Evolutionary conservation across 2,888 invertebrate species (phyloP).

Genomic region (Embidobia sp.): DNA sequence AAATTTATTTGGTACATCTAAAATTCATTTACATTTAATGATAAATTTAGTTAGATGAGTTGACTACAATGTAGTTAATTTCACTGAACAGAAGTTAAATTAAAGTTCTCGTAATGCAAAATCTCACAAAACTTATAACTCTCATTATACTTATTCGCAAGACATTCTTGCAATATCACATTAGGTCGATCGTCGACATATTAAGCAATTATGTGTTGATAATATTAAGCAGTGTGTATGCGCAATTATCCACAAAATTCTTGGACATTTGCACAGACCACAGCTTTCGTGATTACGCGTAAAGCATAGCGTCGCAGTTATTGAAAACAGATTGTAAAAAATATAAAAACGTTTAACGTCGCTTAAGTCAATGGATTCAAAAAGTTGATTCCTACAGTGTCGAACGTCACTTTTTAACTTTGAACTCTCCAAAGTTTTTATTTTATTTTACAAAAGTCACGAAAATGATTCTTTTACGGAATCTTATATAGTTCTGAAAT

Average conservation of each 20-base stretch:
- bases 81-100: no score
- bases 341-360: constrained; percentile 25
- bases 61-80: no score
- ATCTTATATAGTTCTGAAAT: no score
- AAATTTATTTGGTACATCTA: no score
- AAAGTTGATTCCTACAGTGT: constrained; percentile 7
- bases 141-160: constrained; percentile 12
- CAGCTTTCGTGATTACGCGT: constrained; percentile 16
- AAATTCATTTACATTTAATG: no score
- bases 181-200: constrained; percentile 40
- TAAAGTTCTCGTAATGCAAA: no score
- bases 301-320: constrained; percentile 39
- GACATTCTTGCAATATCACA: constrained; percentile 26
- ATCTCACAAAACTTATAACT: not conserved
- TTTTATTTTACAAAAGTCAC: no score
- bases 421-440: no score
- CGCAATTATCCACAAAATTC: constrained; percentile 49
- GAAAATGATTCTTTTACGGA: no score
- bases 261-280: constrained; percentile 50
- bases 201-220: constrained; percentile 39
- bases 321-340: constrained; percentile 52
- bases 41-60: no score
- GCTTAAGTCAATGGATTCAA: not conserved
- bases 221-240: constrained; percentile 36
- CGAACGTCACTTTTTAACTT: no score